Evolutionary conservation across 2,888 invertebrate species (phyloP).

Genomic region (Muscina levida): DNA sequence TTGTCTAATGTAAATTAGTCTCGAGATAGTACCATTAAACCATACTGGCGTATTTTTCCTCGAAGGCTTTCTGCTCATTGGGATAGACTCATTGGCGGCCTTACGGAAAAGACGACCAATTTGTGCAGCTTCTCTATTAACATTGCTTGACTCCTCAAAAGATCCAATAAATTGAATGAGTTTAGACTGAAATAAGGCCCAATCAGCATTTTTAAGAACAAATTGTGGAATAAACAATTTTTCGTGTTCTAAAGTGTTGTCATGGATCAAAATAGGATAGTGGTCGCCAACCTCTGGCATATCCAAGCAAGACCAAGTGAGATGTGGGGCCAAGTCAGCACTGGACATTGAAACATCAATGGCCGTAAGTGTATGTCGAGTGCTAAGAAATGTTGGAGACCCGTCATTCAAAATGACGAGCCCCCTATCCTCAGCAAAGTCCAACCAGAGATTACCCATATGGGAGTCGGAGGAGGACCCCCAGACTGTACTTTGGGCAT

Average conservation of each 20-base stretch:
- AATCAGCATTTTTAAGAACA: too few relatives aligned
- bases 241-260: too few relatives aligned
- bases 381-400: conserved; percentile 29
- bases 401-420: conserved; percentile 36
- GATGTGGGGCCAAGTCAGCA: conserved; percentile 11
- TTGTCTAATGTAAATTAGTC: neutral
- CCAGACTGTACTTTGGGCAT: conserved; percentile 37
- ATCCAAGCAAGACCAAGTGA: neutral
- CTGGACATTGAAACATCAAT: too few relatives aligned
- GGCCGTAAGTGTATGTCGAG: too few relatives aligned
- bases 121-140: conserved; percentile 24
- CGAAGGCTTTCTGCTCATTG: neutral
- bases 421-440: neutral
- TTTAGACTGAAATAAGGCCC: too few relatives aligned
- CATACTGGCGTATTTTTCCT: neutral
- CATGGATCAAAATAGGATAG: neutral
- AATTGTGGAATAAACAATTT: too few relatives aligned
- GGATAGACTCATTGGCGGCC: conserved; percentile 30
- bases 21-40: conserved; percentile 25
- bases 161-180: too few relatives aligned
- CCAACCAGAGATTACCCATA: conserved; percentile 20
- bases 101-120: neutral
- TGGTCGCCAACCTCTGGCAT: conserved; percentile 1
- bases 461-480: neutral
- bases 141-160: neutral